A percentile compares a stretch with the other conserved stretches of the same genome.
phyloP scores from a whole-genome alignment of 2,888 invertebrate genomes.

The Ormyrus pomaceus region DNA sequence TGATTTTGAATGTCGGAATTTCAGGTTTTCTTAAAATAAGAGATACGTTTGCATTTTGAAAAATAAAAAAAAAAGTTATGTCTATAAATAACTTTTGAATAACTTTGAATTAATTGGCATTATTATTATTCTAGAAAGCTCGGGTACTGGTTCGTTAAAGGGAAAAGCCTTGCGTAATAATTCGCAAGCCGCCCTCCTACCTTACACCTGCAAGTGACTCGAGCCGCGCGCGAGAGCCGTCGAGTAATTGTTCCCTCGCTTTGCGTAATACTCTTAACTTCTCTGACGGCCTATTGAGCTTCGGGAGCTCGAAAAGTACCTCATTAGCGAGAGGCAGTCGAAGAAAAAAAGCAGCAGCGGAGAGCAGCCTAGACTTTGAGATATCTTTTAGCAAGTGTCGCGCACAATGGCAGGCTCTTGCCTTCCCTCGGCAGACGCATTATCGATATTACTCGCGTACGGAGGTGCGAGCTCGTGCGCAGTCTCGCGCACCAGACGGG shows the following conservation, averaged over 20 bases:
- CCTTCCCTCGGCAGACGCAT: conserved; percentile 38
- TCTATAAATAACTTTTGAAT: not conserved
- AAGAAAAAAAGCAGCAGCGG: too few relatives aligned
- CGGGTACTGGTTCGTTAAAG: not conserved
- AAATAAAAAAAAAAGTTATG: not conserved
- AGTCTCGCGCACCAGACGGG: conserved; percentile 38
- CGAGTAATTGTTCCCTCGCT: conserved; percentile 19
- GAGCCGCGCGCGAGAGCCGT: conserved; percentile 13
- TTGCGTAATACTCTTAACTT: conserved; percentile 13
- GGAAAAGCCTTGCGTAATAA: conserved; percentile 5
- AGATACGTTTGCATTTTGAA: too few relatives aligned
- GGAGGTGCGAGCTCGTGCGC: conserved; percentile 5
- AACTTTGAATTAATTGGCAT: not conserved
- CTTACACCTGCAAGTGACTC: conserved; percentile 21
- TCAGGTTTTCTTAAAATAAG: too few relatives aligned
- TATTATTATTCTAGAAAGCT: not conserved
- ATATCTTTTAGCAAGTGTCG: too few relatives aligned
- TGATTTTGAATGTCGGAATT: too few relatives aligned
- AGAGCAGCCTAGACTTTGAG: too few relatives aligned
- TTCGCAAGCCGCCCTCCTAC: not conserved
- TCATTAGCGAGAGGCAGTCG: too few relatives aligned
- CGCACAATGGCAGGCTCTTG: too few relatives aligned
- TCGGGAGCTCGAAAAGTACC: too few relatives aligned
- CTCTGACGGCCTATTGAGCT: not conserved
- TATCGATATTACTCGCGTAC: conserved; percentile 50